phyloP scores from a whole-genome alignment of 53 echinoderm and acorn worm genomes.

The Patiria pectinifera region DNA sequence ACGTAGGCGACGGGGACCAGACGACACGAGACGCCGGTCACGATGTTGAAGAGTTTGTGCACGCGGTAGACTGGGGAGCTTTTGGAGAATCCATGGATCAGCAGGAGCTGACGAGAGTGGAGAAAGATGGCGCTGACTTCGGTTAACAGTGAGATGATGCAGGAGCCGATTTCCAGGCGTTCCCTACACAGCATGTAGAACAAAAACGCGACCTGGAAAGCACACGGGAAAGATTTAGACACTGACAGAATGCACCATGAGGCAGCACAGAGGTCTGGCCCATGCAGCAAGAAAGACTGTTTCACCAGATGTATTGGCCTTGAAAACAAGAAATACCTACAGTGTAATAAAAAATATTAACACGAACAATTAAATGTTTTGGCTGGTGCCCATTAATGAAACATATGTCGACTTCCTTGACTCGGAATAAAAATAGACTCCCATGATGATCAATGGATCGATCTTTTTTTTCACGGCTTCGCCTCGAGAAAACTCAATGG shows the following conservation, averaged over 20 bases:
- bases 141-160: constrained; percentile 71
- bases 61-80: constrained; percentile 50
- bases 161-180: constrained; percentile 74
- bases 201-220: constrained; percentile 16
- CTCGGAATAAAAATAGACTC: no score
- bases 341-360: no score
- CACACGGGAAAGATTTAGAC: not conserved
- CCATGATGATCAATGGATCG: no score
- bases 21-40: constrained; percentile 74
- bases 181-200: constrained; percentile 47
- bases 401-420: no score
- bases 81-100: constrained; percentile 72
- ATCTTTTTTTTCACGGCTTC: no score
- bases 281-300: no score
- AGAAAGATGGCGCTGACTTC: constrained; percentile 92
- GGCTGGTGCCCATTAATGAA: no score
- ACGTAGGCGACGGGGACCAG: constrained; percentile 36
- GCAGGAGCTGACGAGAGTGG: constrained; percentile 78
- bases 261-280: no score
- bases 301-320: no score
- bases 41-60: constrained; percentile 70
- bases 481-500: no score
- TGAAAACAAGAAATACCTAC: not conserved
- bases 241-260: not conserved
- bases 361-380: no score